Evolutionary conservation across 2,888 invertebrate genomes (phyloP), one percentile per base, ranked within the genome.

Genomic region (Antheraea assamensis): DNA sequence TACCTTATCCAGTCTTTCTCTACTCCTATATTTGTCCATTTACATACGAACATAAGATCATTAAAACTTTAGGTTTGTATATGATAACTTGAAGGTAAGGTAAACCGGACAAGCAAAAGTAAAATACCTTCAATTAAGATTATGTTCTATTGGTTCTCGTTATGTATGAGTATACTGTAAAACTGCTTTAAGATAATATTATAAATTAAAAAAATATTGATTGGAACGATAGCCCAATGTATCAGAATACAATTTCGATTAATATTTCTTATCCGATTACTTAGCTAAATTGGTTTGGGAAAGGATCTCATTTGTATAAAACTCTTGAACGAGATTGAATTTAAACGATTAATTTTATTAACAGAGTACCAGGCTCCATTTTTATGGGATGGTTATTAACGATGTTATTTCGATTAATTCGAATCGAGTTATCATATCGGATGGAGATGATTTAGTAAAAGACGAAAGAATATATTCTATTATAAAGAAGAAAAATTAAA

Each of bases 241-340:
- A 68, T 64, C 61, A 64, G 27, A 30, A 64, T 64, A 35, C 15
- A 49, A 49, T n/a, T 21, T 13, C 27, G 58, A 73, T 72, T 71
- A 35, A 70, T 64, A 76, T 71, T 74, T 64, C 21, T 75, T 72
- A 74, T 76, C 72, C 72, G 78, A 81, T 78, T 81, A 80, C 82
- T 82, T 80, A 79, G 77, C 78, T 76, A 80, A 82, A 82, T 82
- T 81, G 82, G 78, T 75, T 73, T 75, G 80, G 76, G 76, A 71
- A 73, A 75, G 76, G 76, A 79, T 64, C 74, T 72, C 76, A 77
- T 75, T 71, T 73, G 72, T 75, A 76, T 77, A 78, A 80, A 81
- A 80, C 80, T 81, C 81, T 82, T 78, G 73, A 80, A 72, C 61
- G 78, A 78, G 80, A 83, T 82, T 79, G 81, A 77, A 80, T 79